Evolutionary conservation across 1,140 invertebrate species (phyloP), one percentile per base, ranked within the genome.

Genomic region (Atopsyche davidsoni): DNA sequence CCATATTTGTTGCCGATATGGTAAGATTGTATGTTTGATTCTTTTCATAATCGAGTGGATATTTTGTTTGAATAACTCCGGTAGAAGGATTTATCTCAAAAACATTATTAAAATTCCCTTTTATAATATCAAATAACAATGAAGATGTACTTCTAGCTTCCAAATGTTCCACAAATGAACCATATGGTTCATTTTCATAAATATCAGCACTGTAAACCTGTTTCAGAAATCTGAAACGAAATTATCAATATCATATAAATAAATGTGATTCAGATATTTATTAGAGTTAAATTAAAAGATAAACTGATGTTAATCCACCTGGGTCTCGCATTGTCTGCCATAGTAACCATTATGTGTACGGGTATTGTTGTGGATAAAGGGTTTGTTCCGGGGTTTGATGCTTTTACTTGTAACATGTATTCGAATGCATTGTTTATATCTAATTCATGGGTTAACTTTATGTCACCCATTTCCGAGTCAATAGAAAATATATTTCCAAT

Each of bases 251-350:
- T 6, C 10, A 36, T 28, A 2, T 44, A 25, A 28, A 44, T 2
- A 2, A 17, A 40, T 21, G 11, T 16, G 2, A 7, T 2, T 9
- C 13, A 36, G 18, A 9, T 16, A 14, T 10, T 36, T 36, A n/a
- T 16, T 36, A 36, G 14, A 16, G 14, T 1, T 7, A 3, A 9
- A 31, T 1, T 44, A 10, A 4, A 1, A 9, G 34, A 44, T 4
- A 44, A 10, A 7, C 3, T 3, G 9, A 11, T 31, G 31, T 24
- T 7, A 24, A 42, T 11, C 7, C n/a, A 57, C 55, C 51, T 57
- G 1, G 90, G 90, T 13, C 88, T 84, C 31, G 87, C 83, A 64
- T 92, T 89, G 60, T 89, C 86, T 0, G 88, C 85, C 78, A 90
- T 86, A 0, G 86, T 88, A 6, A 92, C 76, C 63, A 82, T 79